Conservation (phyloP, 2,113 vertebrate species). For the Aphyosemion australe region DNA sequence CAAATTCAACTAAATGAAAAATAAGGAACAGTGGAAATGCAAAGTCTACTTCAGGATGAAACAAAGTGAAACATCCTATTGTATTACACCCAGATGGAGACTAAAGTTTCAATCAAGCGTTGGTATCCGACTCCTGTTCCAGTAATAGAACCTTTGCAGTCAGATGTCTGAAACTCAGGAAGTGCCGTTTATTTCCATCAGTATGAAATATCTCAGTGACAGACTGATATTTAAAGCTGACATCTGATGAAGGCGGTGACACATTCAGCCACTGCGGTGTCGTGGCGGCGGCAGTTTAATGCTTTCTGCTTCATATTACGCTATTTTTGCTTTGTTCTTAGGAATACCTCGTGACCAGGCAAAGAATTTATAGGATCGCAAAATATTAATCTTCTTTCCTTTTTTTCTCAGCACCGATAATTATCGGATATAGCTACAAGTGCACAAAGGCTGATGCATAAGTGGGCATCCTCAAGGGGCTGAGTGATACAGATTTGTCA, state of each 20-base stretch:
- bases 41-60: not conserved
- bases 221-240: conserved; percentile 41
- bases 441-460: not conserved
- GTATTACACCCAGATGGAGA: conserved; percentile 7
- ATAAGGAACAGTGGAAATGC: not conserved
- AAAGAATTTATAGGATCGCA: not conserved
- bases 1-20: not conserved
- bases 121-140: conserved; percentile 21
- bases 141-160: conserved; percentile 32
- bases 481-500: conserved; percentile 3
- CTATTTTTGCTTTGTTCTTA: not conserved
- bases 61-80: not conserved
- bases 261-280: conserved; percentile 6
- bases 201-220: conserved; percentile 18
- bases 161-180: conserved; percentile 40
- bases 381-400: not conserved
- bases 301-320: not conserved
- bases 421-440: not conserved
- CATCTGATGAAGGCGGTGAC: conserved; percentile 39
- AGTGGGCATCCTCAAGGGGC: not conserved
- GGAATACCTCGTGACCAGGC: too few relatives aligned
- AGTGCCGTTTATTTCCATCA: conserved; percentile 38
- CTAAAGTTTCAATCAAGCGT: conserved; percentile 1
- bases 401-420: not conserved
- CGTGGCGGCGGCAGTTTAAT: not conserved